Evolutionary conservation across 2,888 invertebrate genomes (phyloP), one percentile per base, ranked within the genome.

Genomic region (Micoletzkya japonica): DNA sequence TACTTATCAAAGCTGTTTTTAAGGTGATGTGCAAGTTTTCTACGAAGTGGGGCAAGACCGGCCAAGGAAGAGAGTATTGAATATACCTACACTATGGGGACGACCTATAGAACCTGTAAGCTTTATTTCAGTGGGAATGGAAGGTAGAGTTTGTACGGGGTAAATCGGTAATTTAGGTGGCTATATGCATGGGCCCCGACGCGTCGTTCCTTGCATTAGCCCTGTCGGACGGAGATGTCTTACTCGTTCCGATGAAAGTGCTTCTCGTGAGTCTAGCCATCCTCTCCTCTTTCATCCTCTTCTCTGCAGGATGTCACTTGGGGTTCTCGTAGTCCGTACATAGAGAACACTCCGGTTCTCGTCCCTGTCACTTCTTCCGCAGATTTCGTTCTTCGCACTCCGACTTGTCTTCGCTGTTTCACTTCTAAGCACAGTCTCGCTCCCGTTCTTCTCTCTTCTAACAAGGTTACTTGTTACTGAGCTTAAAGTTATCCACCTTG

Each of bases 161-260:
- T 44, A n/a, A 44, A 44, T 10, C 57, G 28, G 30, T 36, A 20
- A 61, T 50, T 24, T 71, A 76, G 26, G 72, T 74, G n/a, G 67
- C 76, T 10, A 57, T 80, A 26, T 72, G 70, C 50, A 56, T 80
- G 28, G 61, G 76, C 7, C 76, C 76, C 10, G 80, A 80, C 60
- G 83, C 83, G 10, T 71, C 77, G 17, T 77, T 77, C 44, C 76
- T 81, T 6, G 72, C 80, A 26, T 70, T 83, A 20, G 78, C 78
- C 10, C 76, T 81, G 10, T 67, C 73, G 1, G 79, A 82, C 60
- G 78, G 78, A 37, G 74, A 77, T 60, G 60, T 81, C 1, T 72
- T 81, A 28, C 74, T 81, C 10, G 70, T 79, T 10, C 82, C 82
- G 10, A 79, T 77, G 34, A 75, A 73, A 59, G 50, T 69, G 24